phyloP scores from a whole-genome alignment of 2,113 vertebrate species.

The Corvus moneduloides region DNA sequence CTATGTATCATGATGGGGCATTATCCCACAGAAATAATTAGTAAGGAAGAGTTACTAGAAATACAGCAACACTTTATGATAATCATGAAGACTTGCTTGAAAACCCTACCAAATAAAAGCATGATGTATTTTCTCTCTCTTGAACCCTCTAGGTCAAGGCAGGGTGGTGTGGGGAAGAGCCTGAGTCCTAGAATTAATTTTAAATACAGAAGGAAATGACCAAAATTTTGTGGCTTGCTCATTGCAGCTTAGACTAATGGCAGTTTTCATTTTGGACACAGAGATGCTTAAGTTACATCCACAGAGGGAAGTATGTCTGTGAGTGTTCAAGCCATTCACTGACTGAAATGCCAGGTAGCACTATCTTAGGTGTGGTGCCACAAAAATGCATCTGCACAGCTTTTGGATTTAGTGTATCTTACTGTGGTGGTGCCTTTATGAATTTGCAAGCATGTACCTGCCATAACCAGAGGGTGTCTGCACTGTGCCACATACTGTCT shows the following conservation, averaged over 20 bases:
- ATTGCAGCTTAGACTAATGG: neutral
- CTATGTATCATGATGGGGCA: accelerated
- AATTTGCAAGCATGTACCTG: neutral
- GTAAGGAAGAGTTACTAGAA: neutral
- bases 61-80: neutral
- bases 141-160: neutral
- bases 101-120: neutral
- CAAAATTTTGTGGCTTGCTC: neutral
- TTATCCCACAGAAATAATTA: neutral
- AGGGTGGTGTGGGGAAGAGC: neutral
- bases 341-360: neutral
- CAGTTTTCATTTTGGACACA: neutral
- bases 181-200: neutral
- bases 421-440: neutral
- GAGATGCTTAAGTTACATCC: neutral
- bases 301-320: neutral
- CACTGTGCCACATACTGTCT: neutral
- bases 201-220: neutral
- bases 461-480: neutral
- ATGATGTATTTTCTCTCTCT: neutral
- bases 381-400: neutral
- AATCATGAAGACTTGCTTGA: neutral
- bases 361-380: neutral
- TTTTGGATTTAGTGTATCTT: neutral
- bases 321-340: neutral